phyloP scores from a whole-genome alignment of 1,140 invertebrate species.

The Campoletis sonorensis region DNA sequence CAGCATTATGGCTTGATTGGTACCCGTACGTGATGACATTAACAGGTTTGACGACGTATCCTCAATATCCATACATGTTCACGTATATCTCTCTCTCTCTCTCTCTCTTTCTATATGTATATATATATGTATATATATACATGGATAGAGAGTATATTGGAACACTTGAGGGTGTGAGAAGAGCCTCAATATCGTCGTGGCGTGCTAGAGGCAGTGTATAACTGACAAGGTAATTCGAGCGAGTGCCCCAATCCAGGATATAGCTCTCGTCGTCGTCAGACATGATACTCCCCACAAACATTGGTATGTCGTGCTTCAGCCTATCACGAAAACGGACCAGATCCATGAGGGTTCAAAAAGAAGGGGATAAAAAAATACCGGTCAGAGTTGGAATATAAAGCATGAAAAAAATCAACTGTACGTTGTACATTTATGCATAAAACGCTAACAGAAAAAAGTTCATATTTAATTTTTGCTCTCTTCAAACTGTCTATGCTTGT shows the following conservation, averaged over 20 bases:
- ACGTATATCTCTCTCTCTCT: no score
- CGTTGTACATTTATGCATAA: no score
- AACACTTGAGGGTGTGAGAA: neutral
- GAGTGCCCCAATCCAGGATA: neutral
- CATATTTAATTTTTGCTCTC: no score
- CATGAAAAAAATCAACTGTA: no score
- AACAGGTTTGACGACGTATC: neutral
- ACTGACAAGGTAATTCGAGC: slow-evolving; percentile 16
- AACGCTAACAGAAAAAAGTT: no score
- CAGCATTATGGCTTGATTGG: neutral
- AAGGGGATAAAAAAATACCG: neutral
- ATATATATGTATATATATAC: neutral
- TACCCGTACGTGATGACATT: slow-evolving; percentile 9
- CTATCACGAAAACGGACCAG: neutral
- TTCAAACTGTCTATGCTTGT: no score
- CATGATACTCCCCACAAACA: neutral
- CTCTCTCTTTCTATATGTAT: no score
- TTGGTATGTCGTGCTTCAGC: neutral
- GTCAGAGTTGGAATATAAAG: neutral
- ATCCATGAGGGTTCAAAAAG: neutral
- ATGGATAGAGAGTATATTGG: neutral
- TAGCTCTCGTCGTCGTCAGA: slow-evolving; percentile 9
- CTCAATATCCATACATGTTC: neutral
- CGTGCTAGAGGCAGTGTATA: neutral
- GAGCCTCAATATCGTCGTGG: neutral